Conservation (phyloP, 1,140 invertebrate species). For the Geopemphigus sp. region DNA sequence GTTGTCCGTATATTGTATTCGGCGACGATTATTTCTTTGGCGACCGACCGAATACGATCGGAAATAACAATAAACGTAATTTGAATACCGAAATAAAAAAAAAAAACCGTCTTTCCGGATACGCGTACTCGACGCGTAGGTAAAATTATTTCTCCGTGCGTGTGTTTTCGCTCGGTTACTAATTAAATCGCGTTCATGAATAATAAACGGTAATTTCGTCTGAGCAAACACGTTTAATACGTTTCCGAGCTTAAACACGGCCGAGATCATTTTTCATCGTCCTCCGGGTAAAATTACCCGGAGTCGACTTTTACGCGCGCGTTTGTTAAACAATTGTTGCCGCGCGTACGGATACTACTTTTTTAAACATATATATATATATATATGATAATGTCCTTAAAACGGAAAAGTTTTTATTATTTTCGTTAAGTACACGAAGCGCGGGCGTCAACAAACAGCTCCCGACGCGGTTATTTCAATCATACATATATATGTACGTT, state of each 20-base stretch:
- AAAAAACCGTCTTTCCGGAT: too few relatives aligned
- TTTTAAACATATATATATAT: background rate
- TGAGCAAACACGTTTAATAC: conserved; percentile 17
- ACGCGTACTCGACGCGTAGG: too few relatives aligned
- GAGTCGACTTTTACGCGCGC: background rate
- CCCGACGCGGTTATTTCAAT: background rate
- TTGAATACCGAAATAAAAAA: too few relatives aligned
- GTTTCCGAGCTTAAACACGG: background rate
- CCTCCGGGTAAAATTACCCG: conserved; percentile 12
- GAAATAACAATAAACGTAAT: too few relatives aligned
- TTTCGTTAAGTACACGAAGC: background rate
- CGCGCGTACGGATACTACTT: background rate
- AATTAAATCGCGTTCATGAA: conserved; percentile 18
- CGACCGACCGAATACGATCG: too few relatives aligned
- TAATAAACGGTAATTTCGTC: conserved; percentile 4
- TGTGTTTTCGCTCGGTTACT: background rate
- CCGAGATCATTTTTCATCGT: conserved; percentile 8
- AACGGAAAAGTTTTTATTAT: background rate
- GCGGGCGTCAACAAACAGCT: background rate
- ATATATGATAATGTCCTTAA: background rate
- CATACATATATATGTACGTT: too few relatives aligned
- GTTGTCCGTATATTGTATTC: too few relatives aligned
- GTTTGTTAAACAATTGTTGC: background rate
- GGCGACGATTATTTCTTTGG: too few relatives aligned
- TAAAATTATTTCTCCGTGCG: background rate